Base-by-base conservation (phyloP, 2,113 vertebrate species). In the Tupaia tana region DNA sequence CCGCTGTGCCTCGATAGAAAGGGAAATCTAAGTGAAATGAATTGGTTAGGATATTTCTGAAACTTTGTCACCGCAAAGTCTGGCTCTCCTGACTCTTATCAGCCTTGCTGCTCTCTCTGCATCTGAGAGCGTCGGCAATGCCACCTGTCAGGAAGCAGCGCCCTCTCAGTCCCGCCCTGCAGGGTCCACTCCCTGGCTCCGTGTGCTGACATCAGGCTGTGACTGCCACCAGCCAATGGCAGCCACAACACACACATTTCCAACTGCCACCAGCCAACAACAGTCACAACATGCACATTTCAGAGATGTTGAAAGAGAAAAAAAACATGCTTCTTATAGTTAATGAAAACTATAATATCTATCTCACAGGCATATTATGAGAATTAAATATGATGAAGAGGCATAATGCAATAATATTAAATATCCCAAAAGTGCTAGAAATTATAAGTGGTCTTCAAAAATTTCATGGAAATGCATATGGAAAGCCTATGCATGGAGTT, bases 191-290 rank as follows among this genome's bases (percentile, higher is more conserved):
- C 29, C 0, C 24, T 9, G 52, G 13, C 22, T 54, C 13, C 31
- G 12, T 0, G 0, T 4, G 5, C 34, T 12, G 9, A 43, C 34
- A 43, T 9, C 4, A 7, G 59, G 16, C 7, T 1, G 22, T 13
- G 6, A 29, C 34, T 52, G 31, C 5, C 27, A 6, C 58, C 18
- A n/a, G 63, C 19, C 19, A 59, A n/a, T 8, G 27, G 16, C 34
- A 71, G n/a, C 13, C 25, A 31, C 4, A 16, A 22, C 43, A 59
- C 1, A n/a, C 8, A 24, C 13, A 56, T 70, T 77, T 31, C 43
- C n/a, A n/a, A 29, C 34, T 52, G 31, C 5, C 27, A 6, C 58
- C 18, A n/a, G 63, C 19, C 19, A 59, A n/a, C 11, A 31, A 12
- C 34, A 71, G n/a, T 12, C 25, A 31, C 4, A 16, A 22, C 43